Base-by-base conservation (phyloP, 2,888 invertebrate species). In the Stenolophus ochropezus region DNA sequence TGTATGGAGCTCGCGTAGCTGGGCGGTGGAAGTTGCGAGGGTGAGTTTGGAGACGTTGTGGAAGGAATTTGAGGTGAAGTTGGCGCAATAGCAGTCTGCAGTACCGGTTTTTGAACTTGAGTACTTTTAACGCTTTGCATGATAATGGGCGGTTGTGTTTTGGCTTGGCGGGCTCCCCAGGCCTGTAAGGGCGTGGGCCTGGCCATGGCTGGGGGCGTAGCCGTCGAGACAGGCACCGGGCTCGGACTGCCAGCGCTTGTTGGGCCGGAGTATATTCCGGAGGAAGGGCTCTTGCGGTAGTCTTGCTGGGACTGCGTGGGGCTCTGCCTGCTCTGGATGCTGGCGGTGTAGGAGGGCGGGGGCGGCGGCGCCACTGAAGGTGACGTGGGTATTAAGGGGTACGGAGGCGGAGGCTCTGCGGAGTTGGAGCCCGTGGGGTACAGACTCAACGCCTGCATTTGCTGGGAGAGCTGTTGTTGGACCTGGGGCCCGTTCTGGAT, bases 101-200 rank as follows among this genome's bases (percentile, higher is more conserved):
- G 90, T 25, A 97, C 94, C 0, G 98, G 98, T 88, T 98, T 98
- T 87, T 97, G 97, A 49, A 97, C 97, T 89, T 97, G 97, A 16
- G 97, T 97, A 90, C 97, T 97, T 89, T 97, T 97, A 16, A 98
- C 98, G 27, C 97, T 96, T 88, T 98, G 97, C 97, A 98, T 98
- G 83, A 98, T 97, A 84, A 98, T 96, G 4, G 97, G 97, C 71
- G 97, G 95, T 87, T 97, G 97, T 18, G 97, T 94, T 86, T 95
- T 96, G 49, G 96, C 94, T 88, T 97, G 97, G 73, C 95, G 91
- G 79, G 96, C 95, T 81, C 95, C 94, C 94, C 97, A 96, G 65
- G 96, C 95, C 88, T 94, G 94, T 79, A 96, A 90, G 2, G 97
- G 96, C 83, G 96, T 94, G 2, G 96, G 96, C 84, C 96, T 91